Evolutionary conservation across 2,797 vertebrate species (phyloP), one percentile per base, ranked within the genome.

Genomic region (Synanceia verrucosa): DNA sequence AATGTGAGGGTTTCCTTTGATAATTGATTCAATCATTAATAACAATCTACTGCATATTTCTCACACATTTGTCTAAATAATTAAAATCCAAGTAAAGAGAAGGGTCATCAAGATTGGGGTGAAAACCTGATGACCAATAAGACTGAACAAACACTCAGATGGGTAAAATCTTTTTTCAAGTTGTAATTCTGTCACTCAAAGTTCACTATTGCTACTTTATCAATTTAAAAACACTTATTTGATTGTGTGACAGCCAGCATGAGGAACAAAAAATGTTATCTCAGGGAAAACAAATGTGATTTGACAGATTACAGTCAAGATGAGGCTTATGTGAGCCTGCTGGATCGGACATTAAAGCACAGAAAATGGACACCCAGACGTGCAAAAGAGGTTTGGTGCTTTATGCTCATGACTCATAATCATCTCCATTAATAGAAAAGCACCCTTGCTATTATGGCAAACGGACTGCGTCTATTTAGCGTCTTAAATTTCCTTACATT

Each of bases 401-500:
- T 71, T 44, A 66, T 46, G 56, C 31, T 73, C 29, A 43, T 58
- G 70, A 76, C 57, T 81, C 53, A 60, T 23, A 55, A 65, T 71
- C 56, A 36, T 39, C 10, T 36, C 31, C 64, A 48, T 72, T 52
- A 36, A 63, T n/a, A 53, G 13, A 73, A 62, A 68, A 55, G 37
- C 2, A 9, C 73, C 76, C 63, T 62, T 72, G 72, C 62, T 66
- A 46, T 76, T 74, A 61, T 57, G 33, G 33, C 57, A 31, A 67
- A 76, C 50, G 44, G 67, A 79, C 50, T 77, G 62, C 46, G 36
- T 76, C 70, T 58, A 62, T 78, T 46, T 48, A 39, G 51, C 0
- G 33, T 33, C 58, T 70, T 39, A 46, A 36, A 63, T 53, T 37
- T n/a, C 14, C 19, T 81, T 62, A 58, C 52, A 52, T 46, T 55